These are phyloP conservation scores for Vultur gryphus DNA, from an alignment of 2,797 vertebrate species.

Conservation along the genomic window DNA sequence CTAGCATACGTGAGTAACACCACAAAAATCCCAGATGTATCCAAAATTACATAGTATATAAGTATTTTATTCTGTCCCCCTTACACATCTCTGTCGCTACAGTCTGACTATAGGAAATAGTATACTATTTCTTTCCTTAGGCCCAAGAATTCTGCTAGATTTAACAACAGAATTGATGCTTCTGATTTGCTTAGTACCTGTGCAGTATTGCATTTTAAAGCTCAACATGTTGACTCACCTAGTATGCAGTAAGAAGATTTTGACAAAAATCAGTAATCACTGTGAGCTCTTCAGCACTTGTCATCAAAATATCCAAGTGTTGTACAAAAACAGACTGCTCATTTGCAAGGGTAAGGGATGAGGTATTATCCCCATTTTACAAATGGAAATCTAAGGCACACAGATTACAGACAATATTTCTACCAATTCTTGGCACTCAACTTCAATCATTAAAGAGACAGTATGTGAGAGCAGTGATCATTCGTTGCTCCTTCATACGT, in stretches of 20 bases:
- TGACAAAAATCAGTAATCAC: not conserved
- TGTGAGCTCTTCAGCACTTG: not conserved
- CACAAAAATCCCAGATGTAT: not conserved
- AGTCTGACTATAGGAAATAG: not conserved
- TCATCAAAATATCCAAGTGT: not conserved
- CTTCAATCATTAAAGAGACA: not conserved
- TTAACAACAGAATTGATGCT: not conserved
- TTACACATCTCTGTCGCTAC: not conserved
- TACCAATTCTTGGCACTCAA: not conserved
- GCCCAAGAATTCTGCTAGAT: not conserved
- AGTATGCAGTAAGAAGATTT: rapidly evolving
- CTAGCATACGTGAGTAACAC: rapidly evolving
- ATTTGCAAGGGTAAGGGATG: not conserved
- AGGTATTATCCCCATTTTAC: too few relatives aligned
- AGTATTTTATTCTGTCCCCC: not conserved
- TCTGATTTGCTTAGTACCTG: not conserved
- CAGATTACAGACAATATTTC: not conserved
- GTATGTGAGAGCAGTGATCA: not conserved
- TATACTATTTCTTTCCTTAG: not conserved
- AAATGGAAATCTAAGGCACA: not conserved
- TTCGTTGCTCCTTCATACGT: not conserved
- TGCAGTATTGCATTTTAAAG: not conserved
- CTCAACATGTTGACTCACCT: too few relatives aligned
- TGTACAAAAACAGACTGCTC: not conserved
- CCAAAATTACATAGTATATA: not conserved